These are phyloP conservation scores for Platichthys flesus DNA, from an alignment of 2,113 vertebrate genomes.

Conservation along the genomic window DNA sequence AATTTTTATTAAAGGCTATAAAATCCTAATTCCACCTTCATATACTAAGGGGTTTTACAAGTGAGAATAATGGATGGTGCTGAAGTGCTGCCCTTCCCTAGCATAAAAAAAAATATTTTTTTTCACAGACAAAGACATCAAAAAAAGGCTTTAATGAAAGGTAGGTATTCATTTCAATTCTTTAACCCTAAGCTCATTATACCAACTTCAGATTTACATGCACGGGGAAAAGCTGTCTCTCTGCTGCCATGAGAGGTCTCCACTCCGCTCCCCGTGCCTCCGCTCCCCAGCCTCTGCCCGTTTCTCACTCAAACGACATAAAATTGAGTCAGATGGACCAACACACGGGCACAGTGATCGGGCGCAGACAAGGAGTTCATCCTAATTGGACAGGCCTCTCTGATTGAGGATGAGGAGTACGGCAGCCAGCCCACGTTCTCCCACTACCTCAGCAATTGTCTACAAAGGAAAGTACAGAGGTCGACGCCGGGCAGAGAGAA, in stretches of 20 bases:
- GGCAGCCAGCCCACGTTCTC: constrained; percentile 22
- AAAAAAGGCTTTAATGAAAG: constrained; percentile 56
- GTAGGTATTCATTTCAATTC: constrained; percentile 41
- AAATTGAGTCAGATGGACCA: constrained; percentile 23
- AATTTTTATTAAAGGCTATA: constrained; percentile 19
- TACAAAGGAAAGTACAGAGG: constrained; percentile 39
- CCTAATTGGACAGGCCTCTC: constrained; percentile 73
- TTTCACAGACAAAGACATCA: constrained; percentile 50
- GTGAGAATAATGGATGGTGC: constrained; percentile 1
- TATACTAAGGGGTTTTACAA: constrained; percentile 22
- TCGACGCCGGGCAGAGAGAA: constrained; percentile 21
- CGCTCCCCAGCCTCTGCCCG: constrained; percentile 36
- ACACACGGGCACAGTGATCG: constrained; percentile 30
- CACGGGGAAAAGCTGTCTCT: constrained; percentile 38
- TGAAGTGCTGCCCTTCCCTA: background rate
- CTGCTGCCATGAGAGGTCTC: constrained; percentile 49
- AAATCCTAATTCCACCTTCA: background rate
- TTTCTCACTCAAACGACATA: constrained; percentile 52
- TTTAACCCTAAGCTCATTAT: constrained; percentile 70
- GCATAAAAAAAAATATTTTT: constrained; percentile 31
- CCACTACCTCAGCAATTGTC: constrained; percentile 24
- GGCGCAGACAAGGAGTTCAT: constrained; percentile 63
- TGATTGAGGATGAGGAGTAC: constrained; percentile 38
- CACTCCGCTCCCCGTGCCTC: constrained; percentile 37
- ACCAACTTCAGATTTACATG: constrained; percentile 51